Conservation (phyloP, 2,113 vertebrate genomes). For the Aramus guarauna region DNA sequence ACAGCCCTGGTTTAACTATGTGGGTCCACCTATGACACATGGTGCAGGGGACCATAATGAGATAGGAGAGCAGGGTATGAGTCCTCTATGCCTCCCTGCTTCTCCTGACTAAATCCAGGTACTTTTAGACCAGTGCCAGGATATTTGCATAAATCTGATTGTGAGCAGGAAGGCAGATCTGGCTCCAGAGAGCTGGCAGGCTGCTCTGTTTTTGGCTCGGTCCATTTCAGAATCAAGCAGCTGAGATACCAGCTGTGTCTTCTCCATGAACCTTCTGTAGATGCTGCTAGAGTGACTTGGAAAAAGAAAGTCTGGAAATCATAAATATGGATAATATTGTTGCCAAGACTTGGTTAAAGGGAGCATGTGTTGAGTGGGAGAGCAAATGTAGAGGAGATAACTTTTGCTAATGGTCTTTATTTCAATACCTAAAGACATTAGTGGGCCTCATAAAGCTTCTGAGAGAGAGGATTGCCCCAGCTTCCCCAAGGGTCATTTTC, state of each 20-base stretch:
- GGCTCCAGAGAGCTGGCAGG: background rate
- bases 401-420: background rate
- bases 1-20: background rate
- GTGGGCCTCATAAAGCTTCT: background rate
- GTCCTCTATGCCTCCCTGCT: background rate
- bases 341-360: background rate
- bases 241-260: conserved; percentile 53
- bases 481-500: background rate
- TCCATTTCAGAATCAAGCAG: conserved; percentile 9
- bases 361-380: background rate
- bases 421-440: background rate
- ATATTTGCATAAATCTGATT: conserved; percentile 16
- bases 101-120: background rate
- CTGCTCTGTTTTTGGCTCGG: conserved; percentile 16
- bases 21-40: background rate
- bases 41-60: background rate
- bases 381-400: background rate
- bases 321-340: background rate
- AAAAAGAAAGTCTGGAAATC: conserved; percentile 15
- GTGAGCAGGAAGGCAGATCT: background rate
- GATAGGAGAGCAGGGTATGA: background rate
- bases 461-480: background rate
- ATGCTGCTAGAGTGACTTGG: background rate
- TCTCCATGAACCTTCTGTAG: conserved; percentile 14
- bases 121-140: background rate